Base-by-base conservation (phyloP, 2,888 invertebrate species). In the Scaptodrosophila latifasciaeformis region DNA sequence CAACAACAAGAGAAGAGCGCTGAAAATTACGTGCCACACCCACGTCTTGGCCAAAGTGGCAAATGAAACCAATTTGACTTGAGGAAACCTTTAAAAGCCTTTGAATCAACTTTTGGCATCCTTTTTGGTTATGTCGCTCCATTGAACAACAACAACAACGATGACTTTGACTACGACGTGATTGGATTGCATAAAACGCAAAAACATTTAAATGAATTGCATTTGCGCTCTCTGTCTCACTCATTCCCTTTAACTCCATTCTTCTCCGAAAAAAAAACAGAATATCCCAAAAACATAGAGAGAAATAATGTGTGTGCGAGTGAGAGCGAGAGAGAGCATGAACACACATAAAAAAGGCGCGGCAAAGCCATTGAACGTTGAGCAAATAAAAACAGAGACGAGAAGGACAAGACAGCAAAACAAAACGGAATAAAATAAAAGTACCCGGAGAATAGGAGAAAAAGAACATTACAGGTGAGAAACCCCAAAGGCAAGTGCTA, bases 161-260 rank as follows among this genome's bases (percentile, higher is more conserved):
- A 4, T 13, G 17, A 62, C 65, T 58, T 47, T 35, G 45, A 24
- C 21, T 12, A 21, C 57, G 60, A 71, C 71, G 71, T 71, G 78
- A 74, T 67, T 54, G 49, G 78, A 58, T 74, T 71, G 49, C 56
- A 50, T 54, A 71, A 77, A 50, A 5, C 44, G 42, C 57, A 63
- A 56, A 45, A 54, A 69, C 54, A 65, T 77, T 67, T 58, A 74
- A 77, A 67, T 77, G 55, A 67, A 77, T 67, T 62, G 65, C 75
- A 70, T 64, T 60, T 49, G 62, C 50, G 47, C 35, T 49, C 49
- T 44, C 40, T 10, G 1, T 45, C 27, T 40, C 19, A 44, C 4
- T 3, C 24, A 24, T 7, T 24, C 7, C 24, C 7, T 5, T 24
- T 7, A 5, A n/a, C n/a, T n/a, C n/a, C n/a, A n/a, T n/a, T n/a